Evolutionary conservation across 2,888 invertebrate genomes (phyloP).

Genomic region (Apodemia duryi): DNA sequence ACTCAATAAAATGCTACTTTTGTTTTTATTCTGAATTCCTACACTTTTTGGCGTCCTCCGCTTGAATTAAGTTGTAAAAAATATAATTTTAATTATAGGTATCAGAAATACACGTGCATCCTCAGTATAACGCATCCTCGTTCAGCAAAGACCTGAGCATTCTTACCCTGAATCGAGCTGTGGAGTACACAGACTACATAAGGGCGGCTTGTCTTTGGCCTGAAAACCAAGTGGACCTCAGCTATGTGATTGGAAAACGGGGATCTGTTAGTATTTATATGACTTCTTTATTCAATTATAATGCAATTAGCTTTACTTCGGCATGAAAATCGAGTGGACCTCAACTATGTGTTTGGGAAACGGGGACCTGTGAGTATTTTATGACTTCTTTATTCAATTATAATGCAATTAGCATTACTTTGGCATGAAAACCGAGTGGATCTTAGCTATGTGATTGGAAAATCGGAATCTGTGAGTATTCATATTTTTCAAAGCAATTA

Average conservation of each 20-base stretch:
- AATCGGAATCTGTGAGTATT: constrained; percentile 67
- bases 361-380: constrained; percentile 67
- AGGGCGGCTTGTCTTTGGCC: constrained; percentile 82
- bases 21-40: too few species aligned
- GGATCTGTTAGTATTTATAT: constrained; percentile 44
- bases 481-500: too few species aligned
- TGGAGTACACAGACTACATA: constrained; percentile 74
- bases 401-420: too few species aligned
- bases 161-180: constrained; percentile 68
- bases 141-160: constrained; percentile 79
- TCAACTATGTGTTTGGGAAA: constrained; percentile 46
- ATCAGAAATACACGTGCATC: constrained; percentile 72
- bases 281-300: neutral
- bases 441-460: constrained; percentile 58
- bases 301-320: constrained; percentile 41
- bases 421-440: constrained; percentile 71
- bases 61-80: too few species aligned
- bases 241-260: constrained; percentile 46
- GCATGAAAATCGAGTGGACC: constrained; percentile 61
- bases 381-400: neutral
- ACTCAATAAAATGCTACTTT: too few species aligned
- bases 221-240: constrained; percentile 55
- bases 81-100: constrained; percentile 23
- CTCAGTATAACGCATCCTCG: constrained; percentile 75
- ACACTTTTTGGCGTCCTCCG: too few species aligned